Evolutionary conservation across 1,140 invertebrate genomes (phyloP).

Genomic region (Tetramorium simillimum): DNA sequence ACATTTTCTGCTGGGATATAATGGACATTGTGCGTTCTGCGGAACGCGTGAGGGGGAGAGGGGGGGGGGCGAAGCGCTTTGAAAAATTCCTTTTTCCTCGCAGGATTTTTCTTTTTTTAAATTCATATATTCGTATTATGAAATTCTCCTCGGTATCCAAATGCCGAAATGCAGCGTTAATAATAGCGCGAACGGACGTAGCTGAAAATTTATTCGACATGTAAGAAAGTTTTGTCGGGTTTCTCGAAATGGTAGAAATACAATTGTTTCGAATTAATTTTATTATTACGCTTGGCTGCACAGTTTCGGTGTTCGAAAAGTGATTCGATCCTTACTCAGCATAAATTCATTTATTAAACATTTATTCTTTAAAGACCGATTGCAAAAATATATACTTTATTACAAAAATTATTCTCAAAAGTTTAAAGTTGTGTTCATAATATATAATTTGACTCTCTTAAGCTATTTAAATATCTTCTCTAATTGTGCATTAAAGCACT

Average conservation of each 20-base stretch:
- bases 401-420: not conserved
- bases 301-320: conserved; percentile 8
- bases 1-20: conserved; percentile 56
- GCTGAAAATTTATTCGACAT: conserved; percentile 27
- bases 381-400: not conserved
- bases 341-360: not conserved
- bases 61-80: not conserved
- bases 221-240: conserved; percentile 3
- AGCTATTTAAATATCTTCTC: conserved; percentile 71
- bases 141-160: conserved; percentile 42
- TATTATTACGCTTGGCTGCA: conserved; percentile 53
- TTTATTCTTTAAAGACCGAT: not conserved
- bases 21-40: conserved; percentile 52
- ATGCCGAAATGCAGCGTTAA: conserved; percentile 46
- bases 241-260: not conserved
- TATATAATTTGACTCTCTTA: conserved; percentile 39
- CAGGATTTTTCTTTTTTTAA: conserved; percentile 43
- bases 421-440: not conserved
- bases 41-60: conserved; percentile 10
- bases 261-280: conserved; percentile 55
- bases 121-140: conserved; percentile 31
- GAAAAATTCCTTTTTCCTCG: conserved; percentile 52
- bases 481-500: conserved; percentile 72
- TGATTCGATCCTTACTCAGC: not conserved
- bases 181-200: conserved; percentile 3